Evolutionary conservation across 2,888 invertebrate genomes (phyloP), one percentile per base, ranked within the genome.

Genomic region (Polydrusus cervinus): DNA sequence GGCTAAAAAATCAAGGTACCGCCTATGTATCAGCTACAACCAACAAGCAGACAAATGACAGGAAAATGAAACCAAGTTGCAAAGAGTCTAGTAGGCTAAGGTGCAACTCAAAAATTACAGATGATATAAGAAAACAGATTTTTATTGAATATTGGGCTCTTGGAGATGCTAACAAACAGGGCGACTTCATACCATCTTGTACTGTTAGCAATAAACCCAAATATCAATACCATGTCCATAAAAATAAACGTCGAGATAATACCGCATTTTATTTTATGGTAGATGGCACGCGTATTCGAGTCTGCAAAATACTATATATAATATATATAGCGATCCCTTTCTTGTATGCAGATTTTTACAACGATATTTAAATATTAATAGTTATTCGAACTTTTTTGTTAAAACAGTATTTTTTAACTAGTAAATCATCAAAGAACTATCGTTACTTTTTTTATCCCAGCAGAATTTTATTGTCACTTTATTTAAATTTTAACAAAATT

Each of bases 261-360:
- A 68, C 14, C 40, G 68, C 40, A 13, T 68, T 68, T 57, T 45
- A 57, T 68, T 68, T 60, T 13, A 53, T n/a, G 18, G 25, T 57
- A n/a, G 57, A 55, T 45, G 55, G 14, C 40, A 55, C 34, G n/a
- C 16, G 45, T 30, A 49, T 61, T 25, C 45, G 70, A 13, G 70
- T 62, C 18, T 70, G 62, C 51, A 70, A 70, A 70, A 16, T 16
- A 13, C 62, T 61, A n/a, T n/a, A n/a, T n/a, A n/a, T n/a, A n/a
- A n/a, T n/a, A 45, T 14, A 45, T 14, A 45, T n/a, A 45, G 14
- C 45, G 45, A 13, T 13, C 45, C 13, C 45, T 45, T 45, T n/a
- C n/a, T n/a, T n/a, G n/a, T n/a, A n/a, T n/a, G n/a, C n/a, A n/a
- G n/a, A n/a, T n/a, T n/a, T n/a, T n/a, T n/a, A n/a, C n/a, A n/a